phyloP scores from a whole-genome alignment of 2,113 vertebrate genomes.

The Platysternon megacephalum region DNA sequence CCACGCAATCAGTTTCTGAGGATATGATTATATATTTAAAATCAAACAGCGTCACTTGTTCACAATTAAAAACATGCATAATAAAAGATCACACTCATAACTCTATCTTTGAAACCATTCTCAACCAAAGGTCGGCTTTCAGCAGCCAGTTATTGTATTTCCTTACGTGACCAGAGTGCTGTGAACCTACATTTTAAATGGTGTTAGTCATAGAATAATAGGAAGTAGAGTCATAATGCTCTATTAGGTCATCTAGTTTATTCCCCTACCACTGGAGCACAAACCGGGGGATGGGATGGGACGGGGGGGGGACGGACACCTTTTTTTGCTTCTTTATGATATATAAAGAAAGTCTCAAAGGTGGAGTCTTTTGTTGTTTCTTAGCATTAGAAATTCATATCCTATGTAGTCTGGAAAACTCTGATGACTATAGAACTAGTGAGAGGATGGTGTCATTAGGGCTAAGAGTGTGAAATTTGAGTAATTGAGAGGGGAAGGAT shows the following conservation, averaged over 20 bases:
- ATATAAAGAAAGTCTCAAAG: background rate
- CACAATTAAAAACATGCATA: background rate
- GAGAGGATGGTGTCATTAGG: background rate
- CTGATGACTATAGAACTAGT: background rate
- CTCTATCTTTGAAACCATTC: rapidly evolving
- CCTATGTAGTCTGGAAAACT: background rate
- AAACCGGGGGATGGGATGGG: too few relatives aligned
- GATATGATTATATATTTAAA: background rate
- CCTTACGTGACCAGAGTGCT: background rate
- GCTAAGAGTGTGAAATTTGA: background rate
- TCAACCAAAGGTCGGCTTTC: rapidly evolving
- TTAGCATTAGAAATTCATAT: background rate
- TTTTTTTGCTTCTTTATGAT: background rate
- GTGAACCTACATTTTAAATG: background rate
- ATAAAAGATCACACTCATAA: background rate
- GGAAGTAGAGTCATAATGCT: background rate
- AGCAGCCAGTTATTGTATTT: rapidly evolving
- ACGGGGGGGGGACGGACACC: background rate
- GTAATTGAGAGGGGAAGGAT: background rate
- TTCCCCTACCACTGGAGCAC: background rate
- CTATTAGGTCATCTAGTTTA: background rate
- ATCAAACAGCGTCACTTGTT: rapidly evolving
- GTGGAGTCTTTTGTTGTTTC: background rate
- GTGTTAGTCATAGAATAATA: background rate
- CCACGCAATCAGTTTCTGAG: background rate